Percentiles rank a stretch among this genome's conserved stretches.
Conservation (phyloP, 2,888 invertebrate species). For the Argyresthia goedartella region DNA sequence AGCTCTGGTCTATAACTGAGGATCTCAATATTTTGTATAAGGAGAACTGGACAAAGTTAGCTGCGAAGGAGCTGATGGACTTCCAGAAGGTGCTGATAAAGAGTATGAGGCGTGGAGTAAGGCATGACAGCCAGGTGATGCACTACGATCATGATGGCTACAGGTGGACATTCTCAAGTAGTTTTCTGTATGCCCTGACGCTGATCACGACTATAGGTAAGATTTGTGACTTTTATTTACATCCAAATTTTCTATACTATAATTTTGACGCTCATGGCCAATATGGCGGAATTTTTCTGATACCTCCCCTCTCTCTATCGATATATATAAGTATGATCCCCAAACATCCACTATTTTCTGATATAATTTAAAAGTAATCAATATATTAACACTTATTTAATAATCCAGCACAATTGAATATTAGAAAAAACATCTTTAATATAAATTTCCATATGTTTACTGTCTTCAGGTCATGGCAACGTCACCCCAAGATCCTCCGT, state of each 20-base stretch:
- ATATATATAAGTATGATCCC: no score
- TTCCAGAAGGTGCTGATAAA: slow-evolving; percentile 79
- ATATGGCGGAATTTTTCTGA: no score
- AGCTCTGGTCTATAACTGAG: slow-evolving; percentile 88
- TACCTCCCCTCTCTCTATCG: no score
- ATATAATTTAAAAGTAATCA: no score
- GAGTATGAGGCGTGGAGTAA: slow-evolving; percentile 46
- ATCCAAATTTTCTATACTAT: slow-evolving; percentile 3
- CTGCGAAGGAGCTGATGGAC: slow-evolving; percentile 86
- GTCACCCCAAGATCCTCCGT: slow-evolving; percentile 84
- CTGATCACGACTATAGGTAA: slow-evolving; percentile 95
- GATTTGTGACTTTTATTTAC: slow-evolving; percentile 22
- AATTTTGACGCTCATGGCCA: no score
- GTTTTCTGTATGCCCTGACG: slow-evolving; percentile 92
- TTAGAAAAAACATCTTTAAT: no score
- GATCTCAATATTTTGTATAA: slow-evolving; percentile 90
- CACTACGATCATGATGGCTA: slow-evolving; percentile 61
- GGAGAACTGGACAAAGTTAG: slow-evolving; percentile 91
- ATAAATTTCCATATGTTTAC: slow-evolving; percentile 5
- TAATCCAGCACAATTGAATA: no score
- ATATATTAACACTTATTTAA: no score
- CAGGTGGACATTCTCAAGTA: slow-evolving; percentile 92
- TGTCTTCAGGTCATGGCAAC: slow-evolving; percentile 82
- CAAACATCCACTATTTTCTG: no score
- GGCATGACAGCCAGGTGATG: slow-evolving; percentile 57